Evolutionary conservation across 1,140 invertebrate species (phyloP).

Genomic region (Pomacea maculata): DNA sequence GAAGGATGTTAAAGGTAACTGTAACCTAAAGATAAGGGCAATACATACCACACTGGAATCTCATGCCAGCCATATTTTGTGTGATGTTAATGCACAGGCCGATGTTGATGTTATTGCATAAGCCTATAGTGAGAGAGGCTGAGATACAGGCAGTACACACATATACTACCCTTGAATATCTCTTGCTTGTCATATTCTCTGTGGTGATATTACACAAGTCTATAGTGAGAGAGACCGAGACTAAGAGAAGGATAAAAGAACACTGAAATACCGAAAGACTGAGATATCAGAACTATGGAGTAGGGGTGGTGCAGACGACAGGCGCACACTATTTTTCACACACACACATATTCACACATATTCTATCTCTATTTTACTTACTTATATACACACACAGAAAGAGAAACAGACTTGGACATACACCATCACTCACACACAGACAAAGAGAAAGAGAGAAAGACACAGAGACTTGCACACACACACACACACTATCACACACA

Average conservation of each 20-base stretch:
- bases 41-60: no score
- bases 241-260: neutral
- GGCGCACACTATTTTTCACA: neutral
- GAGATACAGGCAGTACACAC: no score
- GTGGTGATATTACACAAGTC: neutral
- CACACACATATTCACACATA: neutral
- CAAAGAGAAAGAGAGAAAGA: neutral
- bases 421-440: neutral
- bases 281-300: neutral
- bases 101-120: no score
- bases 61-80: no score
- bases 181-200: neutral
- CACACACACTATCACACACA: neutral
- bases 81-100: no score
- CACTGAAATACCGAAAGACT: neutral
- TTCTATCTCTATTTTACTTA: neutral
- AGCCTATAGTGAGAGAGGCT: no score
- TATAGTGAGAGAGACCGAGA: neutral
- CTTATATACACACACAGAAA: neutral
- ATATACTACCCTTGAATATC: no score
- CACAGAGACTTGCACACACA: neutral
- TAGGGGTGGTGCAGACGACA: neutral
- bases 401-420: neutral
- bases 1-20: no score
- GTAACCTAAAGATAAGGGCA: no score